Evolutionary conservation across 2,888 invertebrate species (phyloP).

Genomic region (Salpingus planirostris): DNA sequence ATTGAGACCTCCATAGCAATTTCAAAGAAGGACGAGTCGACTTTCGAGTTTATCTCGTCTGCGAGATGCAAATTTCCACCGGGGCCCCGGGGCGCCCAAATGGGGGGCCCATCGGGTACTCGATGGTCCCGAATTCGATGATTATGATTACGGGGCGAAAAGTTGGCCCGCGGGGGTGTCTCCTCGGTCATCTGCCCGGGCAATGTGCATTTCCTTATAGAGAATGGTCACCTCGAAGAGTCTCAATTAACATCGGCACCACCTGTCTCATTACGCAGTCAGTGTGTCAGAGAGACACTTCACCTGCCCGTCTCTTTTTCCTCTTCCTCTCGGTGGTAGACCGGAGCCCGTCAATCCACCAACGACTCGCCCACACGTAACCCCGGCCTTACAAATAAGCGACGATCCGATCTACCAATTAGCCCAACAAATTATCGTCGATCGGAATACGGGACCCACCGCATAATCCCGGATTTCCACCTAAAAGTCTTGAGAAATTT

Average conservation of each 20-base stretch:
- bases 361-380: constrained; percentile 13
- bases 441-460: no score
- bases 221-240: constrained; percentile 33
- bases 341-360: constrained; percentile 10
- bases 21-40: no score
- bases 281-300: constrained; percentile 29
- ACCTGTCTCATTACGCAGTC: constrained; percentile 34
- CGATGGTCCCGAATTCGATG: no score
- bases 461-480: no score
- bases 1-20: no score
- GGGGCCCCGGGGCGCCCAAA: no score
- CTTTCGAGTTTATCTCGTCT: no score
- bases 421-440: constrained; percentile 12
- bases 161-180: constrained; percentile 36
- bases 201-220: constrained; percentile 37
- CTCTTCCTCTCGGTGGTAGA: no score
- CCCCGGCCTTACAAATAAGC: constrained; percentile 9
- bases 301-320: constrained; percentile 25
- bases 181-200: constrained; percentile 35
- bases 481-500: no score
- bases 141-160: no score
- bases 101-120: no score
- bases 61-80: no score
- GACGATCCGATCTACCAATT: constrained; percentile 11
- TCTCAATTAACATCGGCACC: constrained; percentile 33